Base-by-base conservation (phyloP, 2,113 vertebrate genomes). In the Vulpes vulpes region DNA sequence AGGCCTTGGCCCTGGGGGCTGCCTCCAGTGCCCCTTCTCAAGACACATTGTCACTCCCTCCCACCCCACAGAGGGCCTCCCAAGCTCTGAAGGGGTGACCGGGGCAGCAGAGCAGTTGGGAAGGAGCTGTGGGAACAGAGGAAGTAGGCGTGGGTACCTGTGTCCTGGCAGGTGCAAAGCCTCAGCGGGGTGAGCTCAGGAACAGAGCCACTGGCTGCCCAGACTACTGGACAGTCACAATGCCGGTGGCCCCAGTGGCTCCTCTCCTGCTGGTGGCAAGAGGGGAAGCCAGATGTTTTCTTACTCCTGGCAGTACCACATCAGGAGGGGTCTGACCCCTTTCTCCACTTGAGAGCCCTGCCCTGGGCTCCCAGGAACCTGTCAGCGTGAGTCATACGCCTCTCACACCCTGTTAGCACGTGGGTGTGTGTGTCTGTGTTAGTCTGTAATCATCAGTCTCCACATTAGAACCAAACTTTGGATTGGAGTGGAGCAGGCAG, bases 181-280 rank as follows among this genome's bases (percentile, higher is more conserved):
- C n/a, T 79, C 27, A 0, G 5, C 17, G 0, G 10, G 30, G 30
- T 20, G 51, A 55, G 76, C 51, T 9, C 76, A 19, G 76, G 49
- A 27, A 4, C 30, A 11, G 51, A 32, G 27, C 49, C 0, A 9
- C 49, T 8, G 43, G 73, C 73, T 3, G 6, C 23, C 38, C 73
- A 76, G 16, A 76, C 38, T 11, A 1, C 73, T 0, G 0, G 67
- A 32, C 16, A 69, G 10, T 17, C 17, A 3, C 17, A 1, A 3
- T 10, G 14, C 23, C 25, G 23, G 76, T 0, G 1, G 27, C 1
- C 0, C 8, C 76, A 11, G 3, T 19, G 35, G 35, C 71, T 23
- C 35, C 71, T 38, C 69, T 23, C 69, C 35, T 38, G 2, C 65
- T 14, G 69, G 71, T 5, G 2, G 23, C 11, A 3, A 27, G 22